A percentile compares a stretch with the other conserved stretches of the same genome.
phyloP scores from a whole-genome alignment of 1,140 invertebrate genomes.

The Drosophila nikananu region DNA sequence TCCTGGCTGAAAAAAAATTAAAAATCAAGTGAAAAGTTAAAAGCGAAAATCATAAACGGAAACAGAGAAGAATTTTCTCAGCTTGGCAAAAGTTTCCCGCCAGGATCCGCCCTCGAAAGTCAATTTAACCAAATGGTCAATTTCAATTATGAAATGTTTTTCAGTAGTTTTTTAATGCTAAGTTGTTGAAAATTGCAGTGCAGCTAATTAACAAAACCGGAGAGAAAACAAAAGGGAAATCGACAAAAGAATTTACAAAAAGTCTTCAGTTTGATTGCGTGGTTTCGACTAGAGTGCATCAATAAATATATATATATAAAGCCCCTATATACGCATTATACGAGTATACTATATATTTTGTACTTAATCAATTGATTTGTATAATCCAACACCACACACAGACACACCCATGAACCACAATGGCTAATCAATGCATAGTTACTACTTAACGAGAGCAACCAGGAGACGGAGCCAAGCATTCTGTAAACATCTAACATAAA shows the following conservation, averaged over 20 bases:
- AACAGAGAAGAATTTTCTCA: not conserved
- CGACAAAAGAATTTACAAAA: constrained; percentile 63
- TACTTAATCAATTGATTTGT: constrained; percentile 72
- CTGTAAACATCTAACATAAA: constrained; percentile 76
- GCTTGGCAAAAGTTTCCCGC: constrained; percentile 9
- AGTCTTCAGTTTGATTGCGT: constrained; percentile 79
- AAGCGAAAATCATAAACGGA: not conserved
- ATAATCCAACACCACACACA: constrained; percentile 54
- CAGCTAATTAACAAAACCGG: constrained; percentile 42
- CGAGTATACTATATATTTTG: constrained; percentile 68
- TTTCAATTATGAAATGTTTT: constrained; percentile 65
- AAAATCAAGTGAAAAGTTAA: constrained; percentile 55
- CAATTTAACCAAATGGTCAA: constrained; percentile 77
- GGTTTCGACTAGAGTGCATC: constrained; percentile 73
- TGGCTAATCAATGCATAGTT: constrained; percentile 78
- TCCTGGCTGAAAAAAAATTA: constrained; percentile 40
- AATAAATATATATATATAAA: constrained; percentile 44
- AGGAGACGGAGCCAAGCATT: constrained; percentile 70
- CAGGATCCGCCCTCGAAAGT: constrained; percentile 61
- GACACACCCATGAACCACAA: constrained; percentile 41
- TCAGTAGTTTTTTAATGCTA: constrained; percentile 67
- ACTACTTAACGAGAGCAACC: constrained; percentile 60
- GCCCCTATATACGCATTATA: constrained; percentile 52
- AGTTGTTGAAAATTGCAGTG: constrained; percentile 69
- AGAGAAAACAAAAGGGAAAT: constrained; percentile 36